Base-by-base conservation (phyloP, 2,797 vertebrate genomes). In the Chelidonichthys spinosus region DNA sequence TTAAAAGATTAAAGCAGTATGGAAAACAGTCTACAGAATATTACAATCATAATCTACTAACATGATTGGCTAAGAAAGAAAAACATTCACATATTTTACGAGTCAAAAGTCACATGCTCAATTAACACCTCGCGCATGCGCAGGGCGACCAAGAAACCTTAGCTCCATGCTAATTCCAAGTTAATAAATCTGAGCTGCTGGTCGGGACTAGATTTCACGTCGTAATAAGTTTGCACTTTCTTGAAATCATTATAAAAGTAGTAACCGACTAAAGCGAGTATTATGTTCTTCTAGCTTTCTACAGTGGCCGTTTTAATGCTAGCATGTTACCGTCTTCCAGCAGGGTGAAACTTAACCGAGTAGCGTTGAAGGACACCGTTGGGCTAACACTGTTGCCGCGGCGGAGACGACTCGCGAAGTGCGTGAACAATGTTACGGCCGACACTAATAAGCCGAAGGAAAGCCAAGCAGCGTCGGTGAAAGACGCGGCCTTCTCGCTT, bases 321-420 rank as follows among this genome's bases (percentile, higher is more conserved):
- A 78, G 4, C 43, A 90, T 92, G 90, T 33, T 74, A 0, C 62
- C 86, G 4, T 77, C 87, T 11, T 78, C 79, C 2, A 44, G 46
- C 62, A 74, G 78, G 14, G 63, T 89, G 0, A 92, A 88, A 84
- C 58, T 88, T 0, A 89, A 88, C 79, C 72, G 84, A 65, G 76
- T 46, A 0, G 25, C 63, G 9, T 33, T 89, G 5, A 85, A 81
- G 59, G 75, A 89, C 4, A 15, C 56, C 11, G 32, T 11, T 9
- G 67, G 50, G 4, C 13, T 74, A 0, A 79, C 75, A 9, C 1
- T 42, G 7, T 40, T 42, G 10, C 81, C 78, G 11, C 74, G 78
- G 17, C 69, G 74, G 14, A 86, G 71, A 56, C 67, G 65, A 54
- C 1, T 25, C 4, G 1, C 3, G 0, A 52, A 44, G 35, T n/a